A percentile compares a stretch with the other conserved stretches of the same genome.
phyloP scores from a whole-genome alignment of 2,888 invertebrate genomes.

The Colletes collaris region DNA sequence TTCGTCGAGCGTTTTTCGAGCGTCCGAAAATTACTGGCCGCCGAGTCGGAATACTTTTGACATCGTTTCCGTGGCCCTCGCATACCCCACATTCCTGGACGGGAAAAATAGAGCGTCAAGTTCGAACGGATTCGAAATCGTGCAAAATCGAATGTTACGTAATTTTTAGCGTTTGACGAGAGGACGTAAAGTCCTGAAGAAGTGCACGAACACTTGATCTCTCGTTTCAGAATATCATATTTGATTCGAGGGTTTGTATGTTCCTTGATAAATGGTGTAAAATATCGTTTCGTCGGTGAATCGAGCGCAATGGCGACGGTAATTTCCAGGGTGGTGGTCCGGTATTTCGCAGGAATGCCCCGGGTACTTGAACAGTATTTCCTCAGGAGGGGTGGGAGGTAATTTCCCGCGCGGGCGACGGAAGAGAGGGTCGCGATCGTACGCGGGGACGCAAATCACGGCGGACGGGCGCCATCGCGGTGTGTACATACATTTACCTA shows the following conservation, averaged over 20 bases:
- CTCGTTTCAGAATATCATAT: too few species aligned
- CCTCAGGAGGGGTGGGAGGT: constrained; percentile 10
- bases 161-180: too few species aligned
- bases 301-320: constrained; percentile 5
- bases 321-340: constrained; percentile 35
- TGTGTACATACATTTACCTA: constrained; percentile 56
- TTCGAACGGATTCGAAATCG: too few species aligned
- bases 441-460: constrained; percentile 42
- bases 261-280: too few species aligned
- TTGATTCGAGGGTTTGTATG: too few species aligned
- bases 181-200: too few species aligned
- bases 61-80: too few species aligned
- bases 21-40: neutral
- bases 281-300: constrained; percentile 2
- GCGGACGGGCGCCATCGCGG: constrained; percentile 39
- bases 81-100: too few species aligned
- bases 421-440: neutral
- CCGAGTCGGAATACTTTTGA: neutral
- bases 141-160: too few species aligned
- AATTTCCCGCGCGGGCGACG: constrained; percentile 38
- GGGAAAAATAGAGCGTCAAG: too few species aligned
- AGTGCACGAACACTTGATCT: too few species aligned
- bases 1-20: constrained; percentile 11
- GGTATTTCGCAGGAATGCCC: constrained; percentile 33
- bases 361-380: constrained; percentile 10